phyloP scores from a whole-genome alignment of 2,113 vertebrate genomes.

The Acanthisitta chloris region DNA sequence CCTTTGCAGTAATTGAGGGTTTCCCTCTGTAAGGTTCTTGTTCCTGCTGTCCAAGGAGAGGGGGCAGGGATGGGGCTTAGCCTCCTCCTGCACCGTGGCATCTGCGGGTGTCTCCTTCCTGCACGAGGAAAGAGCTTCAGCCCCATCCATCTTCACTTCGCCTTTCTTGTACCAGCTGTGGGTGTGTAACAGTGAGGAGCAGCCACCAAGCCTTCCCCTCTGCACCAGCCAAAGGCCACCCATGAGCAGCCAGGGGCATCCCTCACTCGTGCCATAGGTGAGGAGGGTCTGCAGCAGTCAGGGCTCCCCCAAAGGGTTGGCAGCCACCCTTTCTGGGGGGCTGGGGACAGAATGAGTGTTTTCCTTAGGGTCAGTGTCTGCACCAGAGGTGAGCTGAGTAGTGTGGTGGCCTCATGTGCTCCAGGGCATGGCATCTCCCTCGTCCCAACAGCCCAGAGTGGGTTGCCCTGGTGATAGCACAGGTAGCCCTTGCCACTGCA shows the following conservation, averaged over 20 bases:
- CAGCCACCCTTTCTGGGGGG: background rate
- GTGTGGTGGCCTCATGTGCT: rapidly evolving
- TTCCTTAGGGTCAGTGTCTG: background rate
- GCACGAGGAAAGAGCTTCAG: background rate
- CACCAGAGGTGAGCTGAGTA: background rate
- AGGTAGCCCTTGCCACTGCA: background rate
- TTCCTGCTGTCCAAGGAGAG: background rate
- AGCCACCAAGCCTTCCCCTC: background rate
- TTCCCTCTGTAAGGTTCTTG: background rate
- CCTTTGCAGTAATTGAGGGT: background rate
- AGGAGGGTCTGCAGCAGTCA: too few relatives aligned
- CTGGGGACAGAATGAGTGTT: background rate
- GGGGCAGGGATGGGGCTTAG: background rate
- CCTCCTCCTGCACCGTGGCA: rapidly evolving
- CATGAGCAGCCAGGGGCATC: rapidly evolving
- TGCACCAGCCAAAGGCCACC: rapidly evolving
- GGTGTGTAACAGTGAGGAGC: background rate
- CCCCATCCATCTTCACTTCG: background rate
- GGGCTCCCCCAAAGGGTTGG: background rate
- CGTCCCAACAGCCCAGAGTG: background rate
- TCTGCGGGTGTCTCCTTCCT: background rate
- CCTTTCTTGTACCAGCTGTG: background rate
- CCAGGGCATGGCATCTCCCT: rapidly evolving
- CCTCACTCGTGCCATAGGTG: rapidly evolving
- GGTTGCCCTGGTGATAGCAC: background rate